A percentile compares a stretch with the other conserved stretches of the same genome.
phyloP scores from a whole-genome alignment of 1,140 invertebrate genomes.

The Saccostrea echinata region DNA sequence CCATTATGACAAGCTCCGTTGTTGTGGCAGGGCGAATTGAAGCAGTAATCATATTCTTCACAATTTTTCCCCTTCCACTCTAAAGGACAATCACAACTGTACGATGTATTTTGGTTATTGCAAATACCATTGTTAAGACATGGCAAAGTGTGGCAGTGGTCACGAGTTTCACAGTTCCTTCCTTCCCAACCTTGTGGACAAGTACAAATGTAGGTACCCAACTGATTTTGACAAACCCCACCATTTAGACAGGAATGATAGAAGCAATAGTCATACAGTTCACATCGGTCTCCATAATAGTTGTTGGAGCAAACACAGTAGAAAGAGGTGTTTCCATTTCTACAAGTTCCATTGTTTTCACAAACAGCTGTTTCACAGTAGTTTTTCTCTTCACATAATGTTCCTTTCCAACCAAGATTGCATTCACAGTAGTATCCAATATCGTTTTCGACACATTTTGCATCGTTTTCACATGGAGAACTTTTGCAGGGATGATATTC shows the following conservation, averaged over 20 bases:
- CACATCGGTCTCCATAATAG: constrained; percentile 42
- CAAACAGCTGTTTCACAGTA: constrained; percentile 5
- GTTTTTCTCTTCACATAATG: neutral
- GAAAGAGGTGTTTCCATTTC: neutral
- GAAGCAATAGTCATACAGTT: constrained; percentile 7
- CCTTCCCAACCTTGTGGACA: constrained; percentile 40
- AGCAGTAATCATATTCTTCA: constrained; percentile 24
- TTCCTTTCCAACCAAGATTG: constrained; percentile 27
- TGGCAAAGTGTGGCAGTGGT: constrained; percentile 1
- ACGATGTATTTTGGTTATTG: neutral
- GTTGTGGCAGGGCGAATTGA: constrained; percentile 46
- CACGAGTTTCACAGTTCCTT: neutral
- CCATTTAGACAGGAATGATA: constrained; percentile 39
- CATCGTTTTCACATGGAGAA: constrained; percentile 81
- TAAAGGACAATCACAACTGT: neutral
- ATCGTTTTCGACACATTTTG: constrained; percentile 31
- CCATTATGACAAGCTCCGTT: constrained; percentile 48
- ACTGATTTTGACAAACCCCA: constrained; percentile 32
- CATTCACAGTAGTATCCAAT: constrained; percentile 45
- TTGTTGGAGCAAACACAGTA: neutral
- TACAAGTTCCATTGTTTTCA: constrained; percentile 37
- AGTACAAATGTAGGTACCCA: constrained; percentile 21
- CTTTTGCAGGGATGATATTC: constrained; percentile 93
- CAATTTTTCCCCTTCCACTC: constrained; percentile 42
- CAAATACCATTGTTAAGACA: constrained; percentile 8